These are phyloP conservation scores for Corella eumyota DNA, from an alignment of 23 tunicate species.

Conservation along the genomic window DNA sequence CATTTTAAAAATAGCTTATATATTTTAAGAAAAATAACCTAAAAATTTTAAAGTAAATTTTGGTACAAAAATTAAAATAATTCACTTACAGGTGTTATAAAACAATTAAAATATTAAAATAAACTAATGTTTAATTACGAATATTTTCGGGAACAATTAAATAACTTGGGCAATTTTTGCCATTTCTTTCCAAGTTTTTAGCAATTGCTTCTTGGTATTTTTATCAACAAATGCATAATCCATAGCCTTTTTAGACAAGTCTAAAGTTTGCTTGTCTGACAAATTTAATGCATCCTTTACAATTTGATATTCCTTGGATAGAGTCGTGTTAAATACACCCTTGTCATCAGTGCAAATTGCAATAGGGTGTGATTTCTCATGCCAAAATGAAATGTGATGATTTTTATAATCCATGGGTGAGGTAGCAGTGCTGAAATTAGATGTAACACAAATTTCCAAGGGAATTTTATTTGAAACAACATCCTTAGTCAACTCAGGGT, in stretches of 20 bases:
- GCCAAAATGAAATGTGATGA: conserved; percentile 68
- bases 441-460: conserved; percentile 75
- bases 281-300: conserved; percentile 26
- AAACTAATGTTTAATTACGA: no score
- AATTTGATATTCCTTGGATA: conserved; percentile 60
- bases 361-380: conserved; percentile 32
- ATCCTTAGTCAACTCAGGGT: not conserved
- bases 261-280: conserved; percentile 14
- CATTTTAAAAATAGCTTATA: no score
- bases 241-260: conserved; percentile 29
- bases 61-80: no score
- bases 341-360: conserved; percentile 86
- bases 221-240: conserved; percentile 59
- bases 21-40: no score
- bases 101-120: no score
- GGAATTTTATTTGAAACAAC: conserved; percentile 40
- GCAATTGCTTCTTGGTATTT: conserved; percentile 18
- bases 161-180: no score
- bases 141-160: no score
- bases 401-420: conserved; percentile 25
- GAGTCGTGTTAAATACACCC: conserved; percentile 71
- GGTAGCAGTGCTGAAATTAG: conserved; percentile 66
- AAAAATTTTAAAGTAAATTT: no score
- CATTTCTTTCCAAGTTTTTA: not conserved
- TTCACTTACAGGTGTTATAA: no score